These are phyloP conservation scores for Beris chalybata DNA, from an alignment of 2,888 invertebrate genomes.

Conservation along the genomic window DNA sequence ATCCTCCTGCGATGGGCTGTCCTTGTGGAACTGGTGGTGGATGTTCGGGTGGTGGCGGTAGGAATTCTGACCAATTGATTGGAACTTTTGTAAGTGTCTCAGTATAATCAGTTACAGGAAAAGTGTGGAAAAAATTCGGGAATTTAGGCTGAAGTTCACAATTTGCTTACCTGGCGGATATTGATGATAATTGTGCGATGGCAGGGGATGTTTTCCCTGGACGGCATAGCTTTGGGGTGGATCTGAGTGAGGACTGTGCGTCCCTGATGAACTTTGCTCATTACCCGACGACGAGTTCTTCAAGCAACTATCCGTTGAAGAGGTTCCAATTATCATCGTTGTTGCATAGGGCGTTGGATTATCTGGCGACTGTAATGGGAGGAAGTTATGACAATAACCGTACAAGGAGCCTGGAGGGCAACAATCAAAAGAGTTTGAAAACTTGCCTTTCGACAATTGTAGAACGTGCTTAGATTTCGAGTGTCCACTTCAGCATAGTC, in stretches of 20 bases:
- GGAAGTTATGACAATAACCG: conserved; percentile 23
- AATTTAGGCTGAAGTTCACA: conserved; percentile 10
- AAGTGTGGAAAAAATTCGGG: conserved; percentile 20
- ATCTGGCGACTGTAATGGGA: conserved; percentile 57
- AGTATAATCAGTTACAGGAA: conserved; percentile 31
- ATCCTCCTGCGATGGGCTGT: conserved; percentile 36
- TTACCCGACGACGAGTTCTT: conserved; percentile 50
- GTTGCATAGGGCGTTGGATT: conserved; percentile 75
- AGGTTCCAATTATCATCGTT: conserved; percentile 65
- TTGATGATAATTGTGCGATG: conserved; percentile 49
- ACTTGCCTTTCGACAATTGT: conserved; percentile 64
- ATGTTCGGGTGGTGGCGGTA: conserved; percentile 65
- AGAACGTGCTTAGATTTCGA: conserved; percentile 70
- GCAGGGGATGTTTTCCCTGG: conserved; percentile 43
- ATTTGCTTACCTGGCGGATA: conserved; percentile 51
- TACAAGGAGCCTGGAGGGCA: conserved; percentile 4
- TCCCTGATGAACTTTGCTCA: conserved; percentile 54
- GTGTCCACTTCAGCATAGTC: conserved; percentile 72
- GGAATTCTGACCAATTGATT: conserved; percentile 63
- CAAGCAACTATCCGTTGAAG: conserved; percentile 55
- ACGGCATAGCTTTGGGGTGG: conserved; percentile 44
- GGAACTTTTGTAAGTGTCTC: conserved; percentile 47
- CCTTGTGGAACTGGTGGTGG: conserved; percentile 60
- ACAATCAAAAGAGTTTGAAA: background rate
- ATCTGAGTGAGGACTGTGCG: conserved; percentile 56